Evolutionary conservation across 2,888 invertebrate genomes (phyloP).

Genomic region (Ectropis crepuscularia): DNA sequence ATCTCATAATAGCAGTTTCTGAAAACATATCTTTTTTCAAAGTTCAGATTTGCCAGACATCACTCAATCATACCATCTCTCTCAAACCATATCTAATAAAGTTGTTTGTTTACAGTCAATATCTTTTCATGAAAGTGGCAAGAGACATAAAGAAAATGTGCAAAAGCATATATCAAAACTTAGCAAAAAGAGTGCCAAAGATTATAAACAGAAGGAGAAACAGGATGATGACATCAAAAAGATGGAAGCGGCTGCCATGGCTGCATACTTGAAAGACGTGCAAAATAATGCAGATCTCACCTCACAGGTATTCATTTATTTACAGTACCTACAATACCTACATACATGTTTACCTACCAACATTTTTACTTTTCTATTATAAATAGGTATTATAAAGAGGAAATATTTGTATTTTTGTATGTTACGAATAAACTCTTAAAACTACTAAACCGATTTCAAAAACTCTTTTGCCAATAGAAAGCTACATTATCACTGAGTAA

Average conservation of each 20-base stretch:
- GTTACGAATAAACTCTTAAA: too few relatives aligned
- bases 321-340: conserved; percentile 6
- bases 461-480: too few relatives aligned
- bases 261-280: conserved; percentile 94
- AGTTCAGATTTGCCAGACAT: too few relatives aligned
- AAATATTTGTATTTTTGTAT: too few relatives aligned
- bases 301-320: conserved; percentile 73
- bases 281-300: conserved; percentile 87
- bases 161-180: conserved; percentile 93
- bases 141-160: conserved; percentile 96
- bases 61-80: too few relatives aligned
- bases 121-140: conserved; percentile 97
- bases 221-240: conserved; percentile 91
- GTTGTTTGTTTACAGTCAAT: conserved; percentile 89
- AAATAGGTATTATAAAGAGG: too few relatives aligned
- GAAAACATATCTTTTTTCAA: too few relatives aligned
- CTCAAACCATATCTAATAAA: not conserved
- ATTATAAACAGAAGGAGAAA: conserved; percentile 91
- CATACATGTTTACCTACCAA: not conserved
- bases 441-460: too few relatives aligned
- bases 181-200: conserved; percentile 92
- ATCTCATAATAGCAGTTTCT: too few relatives aligned
- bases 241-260: conserved; percentile 96
- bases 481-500: too few relatives aligned
- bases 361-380: too few relatives aligned